Base-by-base conservation (phyloP, 2,797 vertebrate genomes). In the Bryconaethiops microstoma region DNA sequence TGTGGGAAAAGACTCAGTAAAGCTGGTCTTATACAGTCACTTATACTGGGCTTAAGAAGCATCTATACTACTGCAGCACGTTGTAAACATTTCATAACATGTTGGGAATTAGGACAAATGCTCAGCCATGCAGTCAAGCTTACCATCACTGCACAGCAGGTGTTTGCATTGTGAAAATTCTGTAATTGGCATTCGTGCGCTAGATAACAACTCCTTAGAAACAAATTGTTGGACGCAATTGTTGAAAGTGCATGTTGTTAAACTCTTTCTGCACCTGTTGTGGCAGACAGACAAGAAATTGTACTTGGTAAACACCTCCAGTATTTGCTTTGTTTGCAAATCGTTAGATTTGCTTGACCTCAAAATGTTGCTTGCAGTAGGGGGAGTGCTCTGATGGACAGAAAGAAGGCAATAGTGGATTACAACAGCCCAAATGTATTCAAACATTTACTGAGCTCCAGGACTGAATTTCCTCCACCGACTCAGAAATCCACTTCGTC, bases 101-200 rank as follows among this genome's bases (percentile, higher is more conserved):
- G 45, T 23, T 63, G 42, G 52, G 19, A 74, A 74, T 39, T 29
- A 62, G 14, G 1, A 10, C 50, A 57, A 59, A 77, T 71, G 69
- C 68, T 76, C 69, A 79, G 55, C 72, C 79, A 77, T 62, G 76
- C 70, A 23, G 54, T 67, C 50, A 80, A 69, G 77, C 54, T 74
- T 69, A 73, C 82, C 79, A 77, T 77, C 81, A 83, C 81, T 67
- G 76, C 79, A 75, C 75, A 80, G 68, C 60, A 72, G 55, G 78
- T 42, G 63, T 83, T 54, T 76, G 50, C 59, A 39, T 74, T 57
- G 64, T 70, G 45, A 74, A 48, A 62, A 59, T 55, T 52, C 54
- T 75, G 73, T 86, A 84, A 77, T 74, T 84, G 85, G 55, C 62
- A 78, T 57, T 57, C 2, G 54, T 40, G 42, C 76, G 55, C 68